Evolutionary conservation across 2,113 vertebrate genomes (phyloP), one percentile per base, ranked within the genome.

Genomic region (Mustelus asterias): DNA sequence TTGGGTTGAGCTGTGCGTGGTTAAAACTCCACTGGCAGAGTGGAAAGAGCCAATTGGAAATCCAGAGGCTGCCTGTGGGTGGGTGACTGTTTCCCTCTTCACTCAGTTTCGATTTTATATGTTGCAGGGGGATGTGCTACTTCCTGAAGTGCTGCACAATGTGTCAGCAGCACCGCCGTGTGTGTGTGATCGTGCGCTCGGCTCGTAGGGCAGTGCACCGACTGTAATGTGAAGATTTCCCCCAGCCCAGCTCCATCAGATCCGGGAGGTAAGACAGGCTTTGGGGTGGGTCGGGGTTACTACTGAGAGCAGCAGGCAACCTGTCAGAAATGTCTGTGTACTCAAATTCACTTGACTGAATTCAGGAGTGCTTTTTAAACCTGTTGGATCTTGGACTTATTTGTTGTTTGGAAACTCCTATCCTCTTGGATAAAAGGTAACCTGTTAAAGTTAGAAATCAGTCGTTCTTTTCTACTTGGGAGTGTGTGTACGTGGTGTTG

Each of bases 81-180:
- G 18, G n/a, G n/a, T 18, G 78, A 37, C 78, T 37, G 89, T 89
- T 29, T 60, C 88, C 88, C 18, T 93, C n/a, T 63, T 22, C 89
- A 67, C 33, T 37, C 89, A 65, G 89, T 93, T 93, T 93, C 89
- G 72, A 7, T 37, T 37, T 93, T 20, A 65, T 0, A n/a, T 93
- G 60, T 65, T 37, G 33, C 26, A 89, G 86, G 29, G 44, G 7
- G 86, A 26, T 26, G 48, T 89, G 86, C n/a, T n/a, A 67, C 89
- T 93, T 93, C 89, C 89, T 93, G 89, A 93, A 93, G 29, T 41
- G 80, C 16, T 76, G 72, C 24, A 76, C 72, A 76, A 76, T 76
- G 72, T 76, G 70, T 72, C 70, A 26, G 70, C 70, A 54, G 48
- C 48, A 54, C 48, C 48, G 70, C 26, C 26, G 70, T 72, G 70